Evolutionary conservation across 2,113 vertebrate species (phyloP), one percentile per base, ranked within the genome.

Genomic region (Mastomys natalensis): DNA sequence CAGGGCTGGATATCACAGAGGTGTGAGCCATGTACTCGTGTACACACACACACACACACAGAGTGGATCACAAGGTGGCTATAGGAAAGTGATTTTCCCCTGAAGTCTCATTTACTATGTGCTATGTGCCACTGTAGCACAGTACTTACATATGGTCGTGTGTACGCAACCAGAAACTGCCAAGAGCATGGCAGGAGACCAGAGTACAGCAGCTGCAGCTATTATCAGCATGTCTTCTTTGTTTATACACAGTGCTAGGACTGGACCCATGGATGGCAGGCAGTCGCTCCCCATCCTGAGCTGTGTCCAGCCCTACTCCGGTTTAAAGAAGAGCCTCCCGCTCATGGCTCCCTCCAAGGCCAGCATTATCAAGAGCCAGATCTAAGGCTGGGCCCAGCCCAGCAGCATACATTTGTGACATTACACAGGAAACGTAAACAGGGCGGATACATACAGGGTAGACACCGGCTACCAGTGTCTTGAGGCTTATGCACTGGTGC

Each of bases 171-270:
- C 21, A 60, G 62, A 45, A 92, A 37, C 34, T 7, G 4, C 55
- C 58, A 58, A 53, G 10, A 11, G 55, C 7, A 0, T 1, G 29
- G 53, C 8, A 12, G 0, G 4, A 1, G 24, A 43, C 24, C 3
- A 66, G 3, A 16, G 34, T 12, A 12, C 43, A 55, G 4, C 0
- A 7, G 9, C 74, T 5, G 0, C 0, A 24, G 77, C 58, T 72
- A 9, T 4, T 4, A 5, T 4, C 26, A 2, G 8, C 1, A 26
- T 1, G 34, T 0, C 3, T 11, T 45, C n/a, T 45, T 34, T 9
- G 12, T 16, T 9, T 31, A 1, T 4, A 2, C 16, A 1, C 29
- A 45, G 62, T 7, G n/a, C 19, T 22, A n/a, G 31, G 48, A 3
- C 40, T 58, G 22, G 43, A 7, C 43, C 6, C 26, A 13, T 26